Conservation (phyloP, 2,888 invertebrate genomes). For the Parnassius apollo region DNA sequence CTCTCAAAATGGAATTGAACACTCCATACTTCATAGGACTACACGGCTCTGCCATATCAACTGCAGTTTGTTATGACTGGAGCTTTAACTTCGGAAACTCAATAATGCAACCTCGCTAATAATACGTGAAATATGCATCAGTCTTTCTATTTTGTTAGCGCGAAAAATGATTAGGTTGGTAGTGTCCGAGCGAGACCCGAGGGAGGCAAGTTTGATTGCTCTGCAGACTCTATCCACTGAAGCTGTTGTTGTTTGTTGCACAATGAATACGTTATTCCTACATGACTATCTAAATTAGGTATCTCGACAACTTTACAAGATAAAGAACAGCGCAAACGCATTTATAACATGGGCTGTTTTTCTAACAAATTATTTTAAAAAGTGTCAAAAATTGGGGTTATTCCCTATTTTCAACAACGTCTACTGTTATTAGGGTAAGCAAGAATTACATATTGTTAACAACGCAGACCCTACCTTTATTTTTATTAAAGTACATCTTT, state of each 20-base stretch:
- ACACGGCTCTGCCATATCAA: not conserved
- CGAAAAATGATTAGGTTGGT: conserved; percentile 76
- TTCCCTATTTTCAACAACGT: too few relatives aligned
- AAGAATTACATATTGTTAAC: too few relatives aligned
- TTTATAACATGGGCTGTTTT: not conserved
- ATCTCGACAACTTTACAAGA: conserved; percentile 12
- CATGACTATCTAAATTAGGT: conserved; percentile 35
- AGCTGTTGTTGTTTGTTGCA: conserved; percentile 66
- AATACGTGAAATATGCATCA: conserved; percentile 73
- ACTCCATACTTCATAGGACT: not conserved
- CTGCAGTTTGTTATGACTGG: conserved; percentile 14
- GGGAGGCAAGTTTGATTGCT: conserved; percentile 78
- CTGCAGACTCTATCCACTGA: conserved; percentile 58
- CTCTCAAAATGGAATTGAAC: not conserved
- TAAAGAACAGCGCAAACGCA: conserved; percentile 6
- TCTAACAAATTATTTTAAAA: not conserved
- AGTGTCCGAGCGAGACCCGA: conserved; percentile 54
- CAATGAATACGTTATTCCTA: conserved; percentile 66
- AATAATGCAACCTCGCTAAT: conserved; percentile 66
- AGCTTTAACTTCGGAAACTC: conserved; percentile 62
- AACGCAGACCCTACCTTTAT: too few relatives aligned
- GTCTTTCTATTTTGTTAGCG: conserved; percentile 60
- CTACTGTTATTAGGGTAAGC: too few relatives aligned
- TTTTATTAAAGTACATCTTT: too few relatives aligned
- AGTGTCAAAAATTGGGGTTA: too few relatives aligned